Percentiles rank a stretch among this genome's conserved stretches.
Evolutionary conservation across 1,140 invertebrate species (phyloP).

Genomic region (Ostrea edulis): DNA sequence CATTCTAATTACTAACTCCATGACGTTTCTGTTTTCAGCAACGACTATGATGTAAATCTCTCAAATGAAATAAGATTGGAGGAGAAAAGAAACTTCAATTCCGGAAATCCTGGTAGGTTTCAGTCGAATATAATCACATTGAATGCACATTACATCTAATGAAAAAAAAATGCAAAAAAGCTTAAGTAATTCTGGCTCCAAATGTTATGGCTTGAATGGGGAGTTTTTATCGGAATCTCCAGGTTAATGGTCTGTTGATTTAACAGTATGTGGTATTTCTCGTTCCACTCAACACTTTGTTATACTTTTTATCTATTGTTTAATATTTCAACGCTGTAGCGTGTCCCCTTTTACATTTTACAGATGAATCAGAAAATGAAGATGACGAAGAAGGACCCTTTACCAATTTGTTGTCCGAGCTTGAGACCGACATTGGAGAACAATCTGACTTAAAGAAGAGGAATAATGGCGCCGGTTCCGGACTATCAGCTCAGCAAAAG

Average conservation of each 20-base stretch:
- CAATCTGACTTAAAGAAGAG: background rate
- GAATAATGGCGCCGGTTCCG: background rate
- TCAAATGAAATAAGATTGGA: background rate
- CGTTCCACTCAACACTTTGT: no score
- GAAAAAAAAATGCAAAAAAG: no score
- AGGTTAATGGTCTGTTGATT: no score
- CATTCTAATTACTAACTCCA: no score
- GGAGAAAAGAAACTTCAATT: background rate
- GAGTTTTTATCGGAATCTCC: no score
- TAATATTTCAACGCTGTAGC: no score
- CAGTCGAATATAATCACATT: background rate
- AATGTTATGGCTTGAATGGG: no score
- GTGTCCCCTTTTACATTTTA: background rate
- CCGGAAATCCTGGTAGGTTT: background rate
- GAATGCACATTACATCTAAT: background rate
- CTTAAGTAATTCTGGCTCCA: no score
- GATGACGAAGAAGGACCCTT: background rate
- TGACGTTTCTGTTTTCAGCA: background rate
- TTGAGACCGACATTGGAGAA: background rate
- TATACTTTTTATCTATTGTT: no score
- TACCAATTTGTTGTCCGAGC: background rate
- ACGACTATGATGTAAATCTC: background rate
- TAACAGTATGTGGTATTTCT: no score
- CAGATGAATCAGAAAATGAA: background rate
- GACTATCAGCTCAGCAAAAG: background rate